Base-by-base conservation (phyloP, 1,140 invertebrate species). In the Euschistus heros region DNA sequence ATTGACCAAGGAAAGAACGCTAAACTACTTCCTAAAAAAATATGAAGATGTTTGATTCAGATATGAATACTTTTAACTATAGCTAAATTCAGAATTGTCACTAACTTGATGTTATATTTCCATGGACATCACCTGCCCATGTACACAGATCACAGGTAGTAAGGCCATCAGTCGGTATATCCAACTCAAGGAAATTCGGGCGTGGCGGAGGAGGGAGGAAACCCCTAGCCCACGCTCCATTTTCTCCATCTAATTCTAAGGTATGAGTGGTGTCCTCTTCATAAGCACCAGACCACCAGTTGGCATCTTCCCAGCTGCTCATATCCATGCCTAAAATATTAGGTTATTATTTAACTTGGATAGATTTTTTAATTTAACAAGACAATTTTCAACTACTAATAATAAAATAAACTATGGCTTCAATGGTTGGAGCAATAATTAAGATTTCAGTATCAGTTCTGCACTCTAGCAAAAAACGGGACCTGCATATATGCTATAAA, bases 61-160 rank as follows among this genome's bases (percentile, higher is more conserved):
- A 20, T n/a, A 47, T 50, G 5, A 20, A 50, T n/a, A 6, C 2
- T n/a, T 50, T 50, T 6, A 22, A 50, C 10, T 54, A 54, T 13
- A 57, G 10, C 18, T 57, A 50, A 50, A 22, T 50, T 22, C 22
- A 57, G 4, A 57, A 27, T 6, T 57, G 5, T 57, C 2, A 57
- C 54, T 24, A 4, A 57, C 54, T 22, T 17, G 59, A 61, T 20
- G 30, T 33, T 4, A 42, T 18, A 44, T 33, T 61, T 26, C 24
- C 22, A 24, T 61, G 59, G 2, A 44, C 59, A 61, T 57, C 26
- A 76, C 59, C 54, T 2, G 84, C 84, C 84, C 84, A 86, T 63
- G 83, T 80, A 73, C 84, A 86, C 44, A 86, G 78, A 76, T 86
- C 84, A 75, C 84, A 86, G 69, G 84, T 85, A 67, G 84, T 86